Conservation (phyloP, 2,113 vertebrate species). For the Triplophysa dalaica region DNA sequence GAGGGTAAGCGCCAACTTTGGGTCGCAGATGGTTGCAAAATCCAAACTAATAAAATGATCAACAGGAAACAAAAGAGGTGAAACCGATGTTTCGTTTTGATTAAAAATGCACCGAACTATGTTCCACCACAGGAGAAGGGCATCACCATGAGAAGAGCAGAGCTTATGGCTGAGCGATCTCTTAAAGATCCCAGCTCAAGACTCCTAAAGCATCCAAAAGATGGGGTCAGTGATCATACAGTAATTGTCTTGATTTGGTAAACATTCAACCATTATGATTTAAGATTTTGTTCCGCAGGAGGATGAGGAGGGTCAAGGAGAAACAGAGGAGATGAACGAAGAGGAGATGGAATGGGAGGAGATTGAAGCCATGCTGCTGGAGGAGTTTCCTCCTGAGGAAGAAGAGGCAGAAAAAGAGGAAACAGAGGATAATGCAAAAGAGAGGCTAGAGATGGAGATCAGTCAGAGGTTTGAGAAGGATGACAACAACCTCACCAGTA, state of each 20-base stretch:
- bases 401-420: conserved; percentile 77
- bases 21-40: background rate
- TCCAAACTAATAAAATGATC: background rate
- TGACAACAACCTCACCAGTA: conserved; percentile 61
- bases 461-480: conserved; percentile 79
- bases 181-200: conserved; percentile 22
- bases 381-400: conserved; percentile 82
- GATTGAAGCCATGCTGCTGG: conserved; percentile 78
- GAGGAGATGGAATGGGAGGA: conserved; percentile 65
- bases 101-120: background rate
- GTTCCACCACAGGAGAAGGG: conserved; percentile 72
- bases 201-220: background rate
- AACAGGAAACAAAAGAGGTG: background rate
- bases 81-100: background rate
- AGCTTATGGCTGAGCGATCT: conserved; percentile 77
- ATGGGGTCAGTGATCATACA: background rate
- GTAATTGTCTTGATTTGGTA: background rate
- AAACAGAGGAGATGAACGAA: conserved; percentile 64
- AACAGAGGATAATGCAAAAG: conserved; percentile 70
- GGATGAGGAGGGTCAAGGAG: conserved; percentile 58
- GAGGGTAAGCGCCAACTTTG: conserved; percentile 65
- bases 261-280: background rate
- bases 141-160: conserved; percentile 82
- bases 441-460: conserved; percentile 81
- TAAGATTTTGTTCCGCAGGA: conserved; percentile 3